These are phyloP conservation scores for Malthinus flaveolus DNA, from an alignment of 2,888 invertebrate species.

Conservation along the genomic window DNA sequence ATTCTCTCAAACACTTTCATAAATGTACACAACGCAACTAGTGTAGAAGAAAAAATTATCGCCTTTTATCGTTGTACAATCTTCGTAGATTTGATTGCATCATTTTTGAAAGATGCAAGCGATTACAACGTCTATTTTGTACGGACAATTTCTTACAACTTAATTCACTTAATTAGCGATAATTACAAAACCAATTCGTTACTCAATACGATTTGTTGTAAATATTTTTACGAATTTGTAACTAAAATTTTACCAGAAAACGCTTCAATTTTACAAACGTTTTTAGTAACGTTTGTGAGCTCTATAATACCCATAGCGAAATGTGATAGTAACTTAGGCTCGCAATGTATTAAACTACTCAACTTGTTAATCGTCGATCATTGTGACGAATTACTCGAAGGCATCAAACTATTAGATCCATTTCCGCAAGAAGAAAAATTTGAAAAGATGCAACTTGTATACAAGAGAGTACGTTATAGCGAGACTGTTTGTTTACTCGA, in stretches of 20 bases:
- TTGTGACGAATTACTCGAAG: slow-evolving; percentile 53
- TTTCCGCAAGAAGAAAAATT: slow-evolving; percentile 55
- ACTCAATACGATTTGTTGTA: slow-evolving; percentile 44
- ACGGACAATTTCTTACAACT: slow-evolving; percentile 60
- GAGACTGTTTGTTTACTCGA: slow-evolving; percentile 43
- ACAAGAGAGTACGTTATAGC: slow-evolving; percentile 47
- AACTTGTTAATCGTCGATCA: slow-evolving; percentile 60
- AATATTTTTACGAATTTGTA: slow-evolving; percentile 56
- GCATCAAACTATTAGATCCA: slow-evolving; percentile 57
- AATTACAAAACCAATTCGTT: slow-evolving; percentile 46
- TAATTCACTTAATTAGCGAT: slow-evolving; percentile 58
- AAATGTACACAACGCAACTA: slow-evolving; percentile 55
- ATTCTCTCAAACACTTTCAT: slow-evolving; percentile 58
- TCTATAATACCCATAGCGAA: slow-evolving; percentile 56
- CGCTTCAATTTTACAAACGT: slow-evolving; percentile 53
- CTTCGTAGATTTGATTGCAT: slow-evolving; percentile 56
- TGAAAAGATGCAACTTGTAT: slow-evolving; percentile 44
- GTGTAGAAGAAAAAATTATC: slow-evolving; percentile 59
- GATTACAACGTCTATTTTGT: slow-evolving; percentile 60
- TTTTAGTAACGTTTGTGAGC: slow-evolving; percentile 59
- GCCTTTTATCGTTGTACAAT: slow-evolving; percentile 62
- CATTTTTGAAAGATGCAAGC: slow-evolving; percentile 48
- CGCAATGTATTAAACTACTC: slow-evolving; percentile 54
- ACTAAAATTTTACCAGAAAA: slow-evolving; percentile 54
- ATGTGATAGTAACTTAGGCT: slow-evolving; percentile 47